Evolutionary conservation across 2,888 invertebrate genomes (phyloP).

Genomic region (Epistrophe eligans): DNA sequence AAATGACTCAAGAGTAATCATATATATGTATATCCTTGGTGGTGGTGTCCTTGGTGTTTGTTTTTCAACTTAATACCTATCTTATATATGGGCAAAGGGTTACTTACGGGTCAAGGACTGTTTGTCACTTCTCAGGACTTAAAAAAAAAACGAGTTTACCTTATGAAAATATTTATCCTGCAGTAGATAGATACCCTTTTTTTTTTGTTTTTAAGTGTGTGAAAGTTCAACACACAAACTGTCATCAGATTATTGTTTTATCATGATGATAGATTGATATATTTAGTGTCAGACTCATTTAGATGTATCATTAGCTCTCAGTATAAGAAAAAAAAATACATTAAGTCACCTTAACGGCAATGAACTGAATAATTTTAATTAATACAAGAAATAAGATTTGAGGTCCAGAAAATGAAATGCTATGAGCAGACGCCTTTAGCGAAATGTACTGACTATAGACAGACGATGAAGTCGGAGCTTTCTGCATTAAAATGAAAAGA

Average conservation of each 20-base stretch:
- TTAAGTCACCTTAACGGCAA: conserved; percentile 35
- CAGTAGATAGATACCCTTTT: conserved; percentile 9
- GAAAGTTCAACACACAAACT: conserved; percentile 67
- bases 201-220: conserved; percentile 20
- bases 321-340: background rate
- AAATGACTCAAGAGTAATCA: conserved; percentile 68
- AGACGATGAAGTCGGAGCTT: conserved; percentile 3
- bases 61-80: conserved; percentile 46
- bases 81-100: conserved; percentile 27
- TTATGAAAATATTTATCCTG: conserved; percentile 62
- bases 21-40: conserved; percentile 27
- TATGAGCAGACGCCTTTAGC: background rate
- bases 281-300: conserved; percentile 37
- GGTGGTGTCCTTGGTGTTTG: conserved; percentile 50
- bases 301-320: conserved; percentile 60
- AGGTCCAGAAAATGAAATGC: background rate
- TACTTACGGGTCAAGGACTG: conserved; percentile 68
- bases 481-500: conserved; percentile 49
- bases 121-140: conserved; percentile 58
- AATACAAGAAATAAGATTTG: background rate
- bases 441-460: background rate
- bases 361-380: conserved; percentile 58
- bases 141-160: conserved; percentile 44
- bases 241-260: conserved; percentile 70
- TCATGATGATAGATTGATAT: conserved; percentile 67